Evolutionary conservation across 2,888 invertebrate genomes (phyloP).

Genomic region (Gisinianus flammeolus): DNA sequence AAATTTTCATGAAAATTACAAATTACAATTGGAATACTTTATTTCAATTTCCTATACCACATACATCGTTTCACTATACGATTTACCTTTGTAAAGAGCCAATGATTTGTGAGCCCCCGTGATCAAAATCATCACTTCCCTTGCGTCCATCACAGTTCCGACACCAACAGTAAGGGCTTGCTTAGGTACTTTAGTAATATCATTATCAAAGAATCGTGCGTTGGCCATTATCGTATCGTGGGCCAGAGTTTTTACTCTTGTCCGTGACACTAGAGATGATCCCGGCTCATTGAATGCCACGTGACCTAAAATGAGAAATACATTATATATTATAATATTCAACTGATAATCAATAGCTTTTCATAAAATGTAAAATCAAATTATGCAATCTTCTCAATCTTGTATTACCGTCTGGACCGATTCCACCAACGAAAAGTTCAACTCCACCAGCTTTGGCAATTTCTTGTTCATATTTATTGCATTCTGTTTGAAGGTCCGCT

Average conservation of each 20-base stretch:
- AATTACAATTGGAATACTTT: no score
- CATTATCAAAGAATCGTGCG: constrained; percentile 91
- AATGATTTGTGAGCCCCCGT: constrained; percentile 96
- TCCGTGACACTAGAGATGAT: constrained; percentile 92
- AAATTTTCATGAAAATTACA: no score
- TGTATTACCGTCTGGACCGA: constrained; percentile 99
- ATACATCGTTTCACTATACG: no score
- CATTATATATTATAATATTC: no score
- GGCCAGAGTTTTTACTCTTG: constrained; percentile 94
- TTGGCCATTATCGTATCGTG: constrained; percentile 97
- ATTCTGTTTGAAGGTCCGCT: constrained; percentile 81
- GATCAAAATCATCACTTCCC: constrained; percentile 97
- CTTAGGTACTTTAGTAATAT: constrained; percentile 90
- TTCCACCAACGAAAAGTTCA: constrained; percentile 94
- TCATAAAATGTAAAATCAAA: neutral
- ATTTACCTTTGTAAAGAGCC: constrained; percentile 95
- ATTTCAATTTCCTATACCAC: no score
- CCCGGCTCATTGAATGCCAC: constrained; percentile 99
- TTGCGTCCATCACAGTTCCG: constrained; percentile 97
- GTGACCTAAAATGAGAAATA: constrained; percentile 66
- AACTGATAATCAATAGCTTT: no score
- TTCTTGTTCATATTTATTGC: constrained; percentile 81
- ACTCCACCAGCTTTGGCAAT: constrained; percentile 90
- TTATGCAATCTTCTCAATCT: constrained; percentile 73
- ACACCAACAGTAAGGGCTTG: constrained; percentile 98